These are phyloP conservation scores for Zophobas morio DNA, from an alignment of 1,140 invertebrate species.

Conservation along the genomic window DNA sequence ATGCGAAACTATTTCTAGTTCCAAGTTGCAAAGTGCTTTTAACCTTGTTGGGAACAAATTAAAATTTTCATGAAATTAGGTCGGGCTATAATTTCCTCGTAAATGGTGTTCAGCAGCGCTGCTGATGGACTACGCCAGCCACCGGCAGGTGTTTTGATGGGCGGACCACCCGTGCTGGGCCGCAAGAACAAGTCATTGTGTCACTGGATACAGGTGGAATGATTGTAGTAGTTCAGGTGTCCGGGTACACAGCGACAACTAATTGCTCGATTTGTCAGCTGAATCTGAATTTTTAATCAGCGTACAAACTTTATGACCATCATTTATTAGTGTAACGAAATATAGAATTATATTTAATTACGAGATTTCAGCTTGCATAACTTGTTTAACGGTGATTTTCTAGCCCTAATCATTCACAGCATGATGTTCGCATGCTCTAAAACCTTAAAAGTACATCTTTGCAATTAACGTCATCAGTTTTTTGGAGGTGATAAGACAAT, in stretches of 20 bases:
- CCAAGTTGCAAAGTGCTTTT: not conserved
- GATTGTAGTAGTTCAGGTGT: slow-evolving; percentile 29
- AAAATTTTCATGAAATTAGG: slow-evolving; percentile 23
- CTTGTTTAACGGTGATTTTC: no score
- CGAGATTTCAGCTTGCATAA: not conserved
- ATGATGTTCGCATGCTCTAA: no score
- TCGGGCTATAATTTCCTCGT: not conserved
- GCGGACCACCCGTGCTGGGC: slow-evolving; percentile 13
- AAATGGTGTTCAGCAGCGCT: slow-evolving; percentile 5
- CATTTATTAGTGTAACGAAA: not conserved
- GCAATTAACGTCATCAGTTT: no score
- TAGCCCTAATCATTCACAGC: no score
- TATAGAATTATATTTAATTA: no score
- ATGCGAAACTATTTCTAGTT: slow-evolving; percentile 27
- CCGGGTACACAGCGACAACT: not conserved
- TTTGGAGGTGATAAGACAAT: no score
- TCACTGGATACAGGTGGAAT: slow-evolving; percentile 31
- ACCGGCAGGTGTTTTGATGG: slow-evolving; percentile 30
- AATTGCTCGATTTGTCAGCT: slow-evolving; percentile 32
- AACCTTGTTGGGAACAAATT: slow-evolving; percentile 22
- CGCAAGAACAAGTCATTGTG: slow-evolving; percentile 31
- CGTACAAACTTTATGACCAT: slow-evolving; percentile 17
- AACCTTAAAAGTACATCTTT: no score
- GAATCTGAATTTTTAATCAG: slow-evolving; percentile 21
- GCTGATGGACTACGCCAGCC: slow-evolving; percentile 1